phyloP scores from a whole-genome alignment of 2,888 invertebrate species.

The Amblyteles armatorius region DNA sequence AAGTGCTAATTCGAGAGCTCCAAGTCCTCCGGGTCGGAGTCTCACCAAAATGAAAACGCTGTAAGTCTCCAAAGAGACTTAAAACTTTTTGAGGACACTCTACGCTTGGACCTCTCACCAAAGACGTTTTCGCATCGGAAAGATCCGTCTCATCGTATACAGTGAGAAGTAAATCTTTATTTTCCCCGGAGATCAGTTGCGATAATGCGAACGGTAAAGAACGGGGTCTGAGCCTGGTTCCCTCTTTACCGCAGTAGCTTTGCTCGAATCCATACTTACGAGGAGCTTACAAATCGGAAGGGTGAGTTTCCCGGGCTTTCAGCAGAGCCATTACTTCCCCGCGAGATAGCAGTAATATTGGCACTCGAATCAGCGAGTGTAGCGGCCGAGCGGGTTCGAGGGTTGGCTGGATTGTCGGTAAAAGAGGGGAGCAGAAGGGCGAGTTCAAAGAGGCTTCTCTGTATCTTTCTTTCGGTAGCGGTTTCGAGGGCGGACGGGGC shows the following conservation, averaged over 20 bases:
- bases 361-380: conserved; percentile 49
- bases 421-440: not conserved
- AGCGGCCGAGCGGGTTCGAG: conserved; percentile 1
- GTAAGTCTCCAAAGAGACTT: not conserved
- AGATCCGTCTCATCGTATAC: not conserved
- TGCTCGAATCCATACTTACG: conserved; percentile 9
- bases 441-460: conserved; percentile 35
- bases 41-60: not conserved
- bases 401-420: not conserved
- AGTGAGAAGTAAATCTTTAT: not conserved
- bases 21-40: not conserved
- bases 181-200: not conserved
- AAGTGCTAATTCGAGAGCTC: no score
- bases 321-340: conserved; percentile 30
- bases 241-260: conserved; percentile 9
- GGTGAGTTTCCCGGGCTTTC: conserved; percentile 22
- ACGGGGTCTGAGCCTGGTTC: conserved; percentile 1
- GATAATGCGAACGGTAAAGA: conserved; percentile 45
- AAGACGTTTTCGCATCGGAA: not conserved
- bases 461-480: conserved; percentile 15
- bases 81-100: not conserved
- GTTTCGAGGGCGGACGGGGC: conserved; percentile 10
- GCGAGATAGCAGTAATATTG: conserved; percentile 49
- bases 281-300: conserved; percentile 31
- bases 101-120: not conserved